phyloP scores from a whole-genome alignment of 2,797 vertebrate species.

The Brachymystax lenok region DNA sequence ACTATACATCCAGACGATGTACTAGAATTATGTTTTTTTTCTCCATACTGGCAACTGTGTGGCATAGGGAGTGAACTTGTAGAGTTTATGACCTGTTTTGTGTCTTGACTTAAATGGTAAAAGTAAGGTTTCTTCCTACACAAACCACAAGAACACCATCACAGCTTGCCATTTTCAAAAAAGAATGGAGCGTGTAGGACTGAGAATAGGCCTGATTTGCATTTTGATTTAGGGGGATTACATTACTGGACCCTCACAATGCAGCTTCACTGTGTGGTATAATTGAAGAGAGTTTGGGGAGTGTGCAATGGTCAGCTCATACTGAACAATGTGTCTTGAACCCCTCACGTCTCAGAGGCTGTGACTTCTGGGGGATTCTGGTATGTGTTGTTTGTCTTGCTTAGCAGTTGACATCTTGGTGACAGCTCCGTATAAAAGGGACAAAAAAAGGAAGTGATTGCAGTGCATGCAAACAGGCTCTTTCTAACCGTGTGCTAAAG shows the following conservation, averaged over 20 bases:
- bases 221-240: constrained; percentile 22
- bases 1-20: neutral
- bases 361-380: constrained; percentile 7
- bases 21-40: neutral
- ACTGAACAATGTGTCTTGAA: constrained; percentile 11
- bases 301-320: neutral
- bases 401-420: constrained; percentile 8
- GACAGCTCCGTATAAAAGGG: constrained; percentile 22
- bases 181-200: neutral
- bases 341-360: neutral
- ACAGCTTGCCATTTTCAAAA: neutral
- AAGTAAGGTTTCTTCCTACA: neutral
- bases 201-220: constrained; percentile 8
- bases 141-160: neutral
- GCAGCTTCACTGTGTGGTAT: constrained; percentile 2
- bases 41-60: neutral
- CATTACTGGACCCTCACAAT: constrained; percentile 4
- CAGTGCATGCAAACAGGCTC: constrained; percentile 28
- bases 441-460: constrained; percentile 22
- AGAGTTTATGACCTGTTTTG: neutral
- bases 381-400: constrained; percentile 15
- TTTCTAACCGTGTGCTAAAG: constrained; percentile 16
- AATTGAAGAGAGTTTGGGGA: neutral
- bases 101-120: neutral
- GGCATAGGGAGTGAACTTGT: neutral